Evolutionary conservation across 2,888 invertebrate genomes (phyloP).

Genomic region (Lithophane leautieri): DNA sequence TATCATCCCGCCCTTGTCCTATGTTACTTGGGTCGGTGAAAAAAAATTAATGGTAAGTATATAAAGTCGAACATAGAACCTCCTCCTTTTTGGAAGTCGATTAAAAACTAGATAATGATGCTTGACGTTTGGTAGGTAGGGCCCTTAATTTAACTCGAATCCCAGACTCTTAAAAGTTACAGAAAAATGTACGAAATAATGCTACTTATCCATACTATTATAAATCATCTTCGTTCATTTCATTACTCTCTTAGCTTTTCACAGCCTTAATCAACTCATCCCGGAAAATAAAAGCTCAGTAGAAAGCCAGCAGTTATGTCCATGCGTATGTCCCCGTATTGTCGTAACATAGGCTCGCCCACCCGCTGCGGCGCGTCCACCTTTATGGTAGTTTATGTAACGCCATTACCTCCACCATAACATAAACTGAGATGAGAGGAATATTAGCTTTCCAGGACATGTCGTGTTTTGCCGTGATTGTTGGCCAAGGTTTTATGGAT

Average conservation of each 20-base stretch:
- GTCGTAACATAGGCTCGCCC: conserved; percentile 35
- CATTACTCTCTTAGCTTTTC: no score
- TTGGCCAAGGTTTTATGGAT: not conserved
- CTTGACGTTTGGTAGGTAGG: no score
- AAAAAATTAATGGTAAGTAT: no score
- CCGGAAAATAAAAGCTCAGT: conserved; percentile 12
- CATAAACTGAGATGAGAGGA: conserved; percentile 43
- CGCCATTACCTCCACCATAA: conserved; percentile 47
- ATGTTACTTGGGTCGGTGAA: no score
- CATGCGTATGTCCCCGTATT: conserved; percentile 14
- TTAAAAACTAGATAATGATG: no score
- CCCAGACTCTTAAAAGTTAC: no score
- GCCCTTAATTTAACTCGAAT: no score
- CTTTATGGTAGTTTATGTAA: conserved; percentile 56
- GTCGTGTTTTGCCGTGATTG: conserved; percentile 25
- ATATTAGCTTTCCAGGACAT: conserved; percentile 45
- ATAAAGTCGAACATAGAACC: no score
- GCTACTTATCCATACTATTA: no score
- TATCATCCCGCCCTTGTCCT: no score
- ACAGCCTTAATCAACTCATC: not conserved
- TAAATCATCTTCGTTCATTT: not conserved
- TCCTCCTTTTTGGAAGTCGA: no score
- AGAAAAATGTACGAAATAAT: no score
- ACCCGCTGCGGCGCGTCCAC: conserved; percentile 43
- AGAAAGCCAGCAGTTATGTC: conserved; percentile 34